Evolutionary conservation across 2,113 vertebrate species (phyloP), one percentile per base, ranked within the genome.

Genomic region (Hiodon tergisus): DNA sequence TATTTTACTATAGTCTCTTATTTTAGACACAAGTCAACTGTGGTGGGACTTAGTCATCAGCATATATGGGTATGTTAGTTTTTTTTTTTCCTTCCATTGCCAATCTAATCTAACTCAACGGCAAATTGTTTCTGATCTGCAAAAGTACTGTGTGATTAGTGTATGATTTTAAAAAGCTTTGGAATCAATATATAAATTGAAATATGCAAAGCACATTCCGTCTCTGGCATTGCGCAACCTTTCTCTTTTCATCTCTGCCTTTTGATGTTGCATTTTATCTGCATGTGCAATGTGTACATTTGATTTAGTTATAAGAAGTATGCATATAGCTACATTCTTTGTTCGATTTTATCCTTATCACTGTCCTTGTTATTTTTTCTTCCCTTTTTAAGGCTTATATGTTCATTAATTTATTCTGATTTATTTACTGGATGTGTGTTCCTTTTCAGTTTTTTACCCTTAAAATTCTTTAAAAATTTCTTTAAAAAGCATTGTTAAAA

Each of bases 171-270:
- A 4, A 57, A 72, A 57, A 54, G 69, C 69, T 67, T 57, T 58
- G 51, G 61, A 70, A 72, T 77, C 69, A 55, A 72, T 77, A 59
- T 72, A 59, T 66, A 72, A 67, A 77, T 31, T 71, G 53, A 59
- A 72, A 72, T 52, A 67, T 17, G n/a, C 69, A 51, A 72, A 77
- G 14, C n/a, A 71, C 6, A 52, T 52, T 10, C 59, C 13, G 11
- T 31, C n/a, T 75, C 59, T 66, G 67, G 58, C 62, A 57, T 66
- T 11, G 9, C 60, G 67, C 61, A 65, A 65, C 53, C 3, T 58
- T 57, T 58, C 16, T 17, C 46, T 53, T 60, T 66, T 72, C 8
- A 71, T 76, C 75, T 50, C 48, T 31, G 65, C 54, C 66, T 60
- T 75, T 75, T 75, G 73, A 75, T 75, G 17, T 68, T 66, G 47